A percentile compares a stretch with the other conserved stretches of the same genome.
Evolutionary conservation across 2,797 vertebrate genomes (phyloP).

Genomic region (Propithecus perrieri): DNA sequence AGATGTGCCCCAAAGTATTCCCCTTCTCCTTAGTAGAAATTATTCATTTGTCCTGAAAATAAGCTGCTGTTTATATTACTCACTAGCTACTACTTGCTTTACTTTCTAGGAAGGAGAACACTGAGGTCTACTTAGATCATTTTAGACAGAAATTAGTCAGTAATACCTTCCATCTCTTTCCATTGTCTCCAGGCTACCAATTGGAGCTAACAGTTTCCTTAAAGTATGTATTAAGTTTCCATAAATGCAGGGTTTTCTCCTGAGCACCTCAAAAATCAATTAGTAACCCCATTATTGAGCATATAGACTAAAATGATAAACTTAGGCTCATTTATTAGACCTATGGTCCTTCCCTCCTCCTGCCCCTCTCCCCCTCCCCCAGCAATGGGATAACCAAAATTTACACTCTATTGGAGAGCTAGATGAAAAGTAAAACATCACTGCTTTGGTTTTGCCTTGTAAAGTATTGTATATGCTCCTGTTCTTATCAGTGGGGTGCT

Average conservation of each 20-base stretch:
- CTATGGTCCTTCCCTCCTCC: background rate
- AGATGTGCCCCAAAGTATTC: background rate
- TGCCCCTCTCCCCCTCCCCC: background rate
- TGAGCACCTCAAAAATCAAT: constrained; percentile 12
- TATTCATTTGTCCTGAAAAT: constrained; percentile 29
- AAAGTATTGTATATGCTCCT: background rate
- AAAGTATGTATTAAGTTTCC: background rate
- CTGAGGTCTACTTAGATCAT: background rate
- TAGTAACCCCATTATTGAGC: background rate
- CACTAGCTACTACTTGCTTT: background rate
- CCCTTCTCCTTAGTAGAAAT: constrained; percentile 10
- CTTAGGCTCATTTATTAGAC: background rate
- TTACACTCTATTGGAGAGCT: background rate
- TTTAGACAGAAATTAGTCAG: constrained; percentile 37
- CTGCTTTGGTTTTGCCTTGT: background rate
- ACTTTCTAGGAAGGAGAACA: constrained; percentile 44
- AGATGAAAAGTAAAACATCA: background rate
- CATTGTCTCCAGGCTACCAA: background rate
- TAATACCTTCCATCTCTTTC: background rate
- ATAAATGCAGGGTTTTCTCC: background rate
- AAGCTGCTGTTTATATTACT: background rate
- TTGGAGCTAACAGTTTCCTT: constrained; percentile 30
- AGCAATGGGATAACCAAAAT: background rate
- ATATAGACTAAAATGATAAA: background rate
- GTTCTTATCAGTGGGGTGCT: background rate